phyloP scores from a whole-genome alignment of 2,113 vertebrate species.

The Geococcyx californianus region DNA sequence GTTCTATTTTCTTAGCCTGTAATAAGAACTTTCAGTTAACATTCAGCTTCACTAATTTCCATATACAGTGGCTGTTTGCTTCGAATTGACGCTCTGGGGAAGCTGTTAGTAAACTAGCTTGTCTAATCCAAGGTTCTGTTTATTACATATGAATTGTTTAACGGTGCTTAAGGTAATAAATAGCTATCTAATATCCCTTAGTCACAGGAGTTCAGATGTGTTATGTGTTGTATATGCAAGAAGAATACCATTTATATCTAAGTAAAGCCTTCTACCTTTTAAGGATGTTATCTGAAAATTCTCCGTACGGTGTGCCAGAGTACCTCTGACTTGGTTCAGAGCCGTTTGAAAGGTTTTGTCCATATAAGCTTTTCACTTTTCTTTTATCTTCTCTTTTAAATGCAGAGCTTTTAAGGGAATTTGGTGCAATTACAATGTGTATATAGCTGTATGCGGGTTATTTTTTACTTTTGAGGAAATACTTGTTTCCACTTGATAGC shows the following conservation, averaged over 20 bases:
- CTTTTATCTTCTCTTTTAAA: not conserved
- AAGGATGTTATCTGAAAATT: slow-evolving; percentile 20
- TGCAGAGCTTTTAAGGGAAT: not conserved
- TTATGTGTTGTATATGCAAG: not conserved
- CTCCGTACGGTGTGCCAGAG: not conserved
- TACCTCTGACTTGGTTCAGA: not conserved
- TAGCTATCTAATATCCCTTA: not conserved
- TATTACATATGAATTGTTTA: not conserved
- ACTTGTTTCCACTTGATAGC: not conserved
- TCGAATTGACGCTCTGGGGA: not conserved
- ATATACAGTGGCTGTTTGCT: not conserved
- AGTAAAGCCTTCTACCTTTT: slow-evolving; percentile 25
- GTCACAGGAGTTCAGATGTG: not conserved
- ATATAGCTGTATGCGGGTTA: not conserved
- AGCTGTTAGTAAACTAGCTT: not conserved
- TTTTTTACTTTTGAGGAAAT: not conserved
- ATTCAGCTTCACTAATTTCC: not conserved
- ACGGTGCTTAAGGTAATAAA: not conserved
- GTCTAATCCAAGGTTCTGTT: not conserved
- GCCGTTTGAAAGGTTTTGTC: not conserved
- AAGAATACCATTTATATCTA: not conserved
- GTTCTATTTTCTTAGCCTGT: not conserved
- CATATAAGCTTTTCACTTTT: not conserved
- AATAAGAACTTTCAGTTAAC: not conserved
- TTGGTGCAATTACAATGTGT: not conserved